phyloP scores from a whole-genome alignment of 2,113 vertebrate genomes.

The Sapayoa aenigma region DNA sequence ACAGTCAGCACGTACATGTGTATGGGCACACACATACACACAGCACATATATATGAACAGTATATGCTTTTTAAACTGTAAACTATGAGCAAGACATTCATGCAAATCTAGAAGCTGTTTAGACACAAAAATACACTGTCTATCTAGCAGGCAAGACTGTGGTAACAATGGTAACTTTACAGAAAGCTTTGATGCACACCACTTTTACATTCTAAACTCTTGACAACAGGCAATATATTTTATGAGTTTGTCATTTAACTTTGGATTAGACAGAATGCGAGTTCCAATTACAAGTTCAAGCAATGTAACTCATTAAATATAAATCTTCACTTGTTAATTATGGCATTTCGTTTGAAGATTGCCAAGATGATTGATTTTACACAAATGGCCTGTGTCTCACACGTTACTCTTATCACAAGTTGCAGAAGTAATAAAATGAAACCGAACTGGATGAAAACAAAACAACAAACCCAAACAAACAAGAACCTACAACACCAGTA shows the following conservation, averaged over 20 bases:
- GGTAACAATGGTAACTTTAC: neutral
- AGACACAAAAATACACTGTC: neutral
- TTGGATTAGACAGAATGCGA: neutral
- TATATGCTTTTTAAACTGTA: neutral
- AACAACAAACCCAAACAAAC: neutral
- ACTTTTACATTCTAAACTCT: neutral
- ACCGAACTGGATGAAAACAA: neutral
- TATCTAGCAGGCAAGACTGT: neutral
- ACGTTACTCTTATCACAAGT: neutral
- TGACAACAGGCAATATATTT: neutral
- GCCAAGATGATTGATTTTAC: neutral
- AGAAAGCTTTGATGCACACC: neutral
- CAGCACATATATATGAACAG: neutral
- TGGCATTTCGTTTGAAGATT: neutral
- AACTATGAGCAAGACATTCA: neutral
- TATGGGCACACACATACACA: too few relatives aligned
- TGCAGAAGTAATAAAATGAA: neutral
- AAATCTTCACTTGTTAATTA: neutral
- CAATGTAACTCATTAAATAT: neutral
- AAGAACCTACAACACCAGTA: neutral
- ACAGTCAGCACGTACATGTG: neutral
- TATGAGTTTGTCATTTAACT: neutral
- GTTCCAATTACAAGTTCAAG: neutral
- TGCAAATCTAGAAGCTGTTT: neutral
- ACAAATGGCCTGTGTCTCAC: neutral